A percentile compares a stretch with the other conserved stretches of the same genome.
Evolutionary conservation across 2,888 invertebrate genomes (phyloP).

Genomic region (Zonitis immaculata): DNA sequence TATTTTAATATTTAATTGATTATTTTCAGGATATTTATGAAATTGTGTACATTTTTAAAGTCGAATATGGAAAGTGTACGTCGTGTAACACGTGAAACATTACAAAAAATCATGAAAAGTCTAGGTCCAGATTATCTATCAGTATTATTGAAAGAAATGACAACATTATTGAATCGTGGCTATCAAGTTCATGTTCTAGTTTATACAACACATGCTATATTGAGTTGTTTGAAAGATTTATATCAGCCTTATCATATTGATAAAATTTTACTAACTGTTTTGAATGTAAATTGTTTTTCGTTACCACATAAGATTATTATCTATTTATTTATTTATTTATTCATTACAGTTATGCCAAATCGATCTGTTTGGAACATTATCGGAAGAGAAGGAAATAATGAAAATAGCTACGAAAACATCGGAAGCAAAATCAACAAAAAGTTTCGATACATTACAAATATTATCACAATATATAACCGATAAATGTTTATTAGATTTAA

Average conservation of each 20-base stretch:
- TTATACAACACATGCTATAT: slow-evolving; percentile 79
- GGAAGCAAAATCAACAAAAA: slow-evolving; percentile 80
- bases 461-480: slow-evolving; percentile 75
- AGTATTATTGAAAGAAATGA: slow-evolving; percentile 74
- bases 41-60: slow-evolving; percentile 85
- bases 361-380: slow-evolving; percentile 82
- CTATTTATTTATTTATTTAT: too few species aligned
- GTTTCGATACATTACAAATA: slow-evolving; percentile 79
- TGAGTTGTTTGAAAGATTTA: slow-evolving; percentile 65
- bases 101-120: slow-evolving; percentile 83
- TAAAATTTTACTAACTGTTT: slow-evolving; percentile 66
- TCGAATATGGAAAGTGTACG: slow-evolving; percentile 85
- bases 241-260: slow-evolving; percentile 78
- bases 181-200: slow-evolving; percentile 93
- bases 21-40: slow-evolving; percentile 67
- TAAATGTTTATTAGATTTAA: slow-evolving; percentile 66
- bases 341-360: slow-evolving; percentile 65
- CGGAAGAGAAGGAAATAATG: slow-evolving; percentile 89
- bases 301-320: too few species aligned
- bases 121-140: slow-evolving; percentile 79
- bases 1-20: background rate
- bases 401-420: slow-evolving; percentile 76
- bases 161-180: slow-evolving; percentile 74
- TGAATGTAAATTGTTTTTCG: slow-evolving; percentile 70
- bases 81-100: slow-evolving; percentile 78